Base-by-base conservation (phyloP, 2,888 invertebrate species). In the Melolontha melolontha region DNA sequence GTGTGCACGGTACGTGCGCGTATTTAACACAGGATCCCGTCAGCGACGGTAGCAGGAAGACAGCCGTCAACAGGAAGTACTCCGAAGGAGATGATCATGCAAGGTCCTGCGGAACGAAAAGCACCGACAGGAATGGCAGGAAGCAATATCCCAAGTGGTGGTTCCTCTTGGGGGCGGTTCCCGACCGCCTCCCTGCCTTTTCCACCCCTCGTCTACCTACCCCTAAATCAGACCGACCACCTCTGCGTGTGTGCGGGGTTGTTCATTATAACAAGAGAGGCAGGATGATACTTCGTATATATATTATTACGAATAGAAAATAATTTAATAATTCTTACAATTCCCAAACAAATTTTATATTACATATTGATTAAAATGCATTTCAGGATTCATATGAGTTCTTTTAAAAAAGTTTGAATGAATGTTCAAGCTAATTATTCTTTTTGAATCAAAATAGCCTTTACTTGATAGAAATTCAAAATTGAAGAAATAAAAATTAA, bases 121-220 rank as follows among this genome's bases (percentile, higher is more conserved):
- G 77, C 79, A 79, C 76, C 78, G 79, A 73, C 82, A 81, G 81
- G 79, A 81, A 81, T 81, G 81, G 80, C 82, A 82, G 83, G 83
- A 83, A 83, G 81, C 83, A 82, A 83, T 83, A 83, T 83, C 81
- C 83, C 83, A 82, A 83, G 83, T 83, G 82, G 83, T 80, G 82
- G 83, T 83, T 83, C 83, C 83, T 83, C 78, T 77, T 71, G 74
- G 77, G 78, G 80, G 79, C 82, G 80, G 79, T 77, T 75, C 79
- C 34, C 79, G 73, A 75, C 76, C 63, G 50, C 22, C 39, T 75
- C 78, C 55, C 79, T 74, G 74, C 76, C 63, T 39, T 40, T 8
- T 27, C 27, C 27, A 51, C 63, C 63, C 50, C 78, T 77, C 77
- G 70, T 75, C 69, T 75, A 74, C 72, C 68, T 69, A 34, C 68